phyloP scores from a whole-genome alignment of 2,797 vertebrate species.

The Benthosema pterotum region DNA sequence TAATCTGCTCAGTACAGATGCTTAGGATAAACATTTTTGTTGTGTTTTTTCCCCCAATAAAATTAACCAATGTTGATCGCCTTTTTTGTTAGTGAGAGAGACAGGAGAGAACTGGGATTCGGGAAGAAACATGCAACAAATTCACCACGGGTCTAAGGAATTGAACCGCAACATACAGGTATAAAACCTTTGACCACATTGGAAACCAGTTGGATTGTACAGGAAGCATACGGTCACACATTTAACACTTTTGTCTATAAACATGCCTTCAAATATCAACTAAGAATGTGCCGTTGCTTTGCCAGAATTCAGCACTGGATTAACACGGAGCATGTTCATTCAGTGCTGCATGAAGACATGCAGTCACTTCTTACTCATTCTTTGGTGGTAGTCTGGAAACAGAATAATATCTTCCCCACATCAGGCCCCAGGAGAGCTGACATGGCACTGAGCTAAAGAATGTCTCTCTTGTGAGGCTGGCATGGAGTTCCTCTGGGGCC shows the following conservation, averaged over 20 bases:
- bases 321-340: slow-evolving; percentile 1
- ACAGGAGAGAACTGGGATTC: too few relatives aligned
- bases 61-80: too few relatives aligned
- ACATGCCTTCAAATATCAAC: background rate
- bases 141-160: too few relatives aligned
- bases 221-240: background rate
- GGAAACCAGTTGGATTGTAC: too few relatives aligned
- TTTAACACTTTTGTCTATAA: background rate
- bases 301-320: background rate
- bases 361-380: background rate
- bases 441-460: slow-evolving; percentile 2
- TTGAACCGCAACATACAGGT: too few relatives aligned
- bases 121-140: too few relatives aligned
- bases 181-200: background rate
- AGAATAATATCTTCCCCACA: slow-evolving; percentile 24
- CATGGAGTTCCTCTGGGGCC: slow-evolving; percentile 17
- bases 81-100: too few relatives aligned
- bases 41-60: too few relatives aligned
- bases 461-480: slow-evolving; percentile 29
- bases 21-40: slow-evolving; percentile 2
- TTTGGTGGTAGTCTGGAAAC: background rate
- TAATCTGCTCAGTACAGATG: background rate
- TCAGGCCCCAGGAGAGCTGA: slow-evolving; percentile 19
- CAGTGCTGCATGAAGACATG: too few relatives aligned
- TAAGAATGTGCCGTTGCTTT: background rate